Conservation (phyloP, 2,888 invertebrate species). For the Molorchus minor region DNA sequence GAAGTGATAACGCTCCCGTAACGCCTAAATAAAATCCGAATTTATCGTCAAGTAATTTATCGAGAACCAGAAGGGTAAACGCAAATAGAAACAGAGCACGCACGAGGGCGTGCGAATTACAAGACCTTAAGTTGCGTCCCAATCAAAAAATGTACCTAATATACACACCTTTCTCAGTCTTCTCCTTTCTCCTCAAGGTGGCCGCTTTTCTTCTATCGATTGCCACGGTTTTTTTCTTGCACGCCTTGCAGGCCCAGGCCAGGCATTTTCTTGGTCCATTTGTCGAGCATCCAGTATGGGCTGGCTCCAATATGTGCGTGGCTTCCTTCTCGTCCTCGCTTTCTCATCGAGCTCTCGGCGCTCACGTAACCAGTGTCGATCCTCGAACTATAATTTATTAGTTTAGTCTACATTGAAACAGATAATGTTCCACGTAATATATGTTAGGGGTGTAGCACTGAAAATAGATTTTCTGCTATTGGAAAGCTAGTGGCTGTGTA, state of each 20-base stretch:
- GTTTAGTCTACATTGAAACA: too few species aligned
- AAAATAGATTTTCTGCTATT: too few species aligned
- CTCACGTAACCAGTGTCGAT: constrained; percentile 58
- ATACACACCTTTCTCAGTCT: constrained; percentile 85
- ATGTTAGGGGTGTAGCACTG: too few species aligned
- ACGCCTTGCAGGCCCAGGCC: constrained; percentile 97
- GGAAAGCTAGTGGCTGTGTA: too few species aligned
- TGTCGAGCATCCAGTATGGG: constrained; percentile 52
- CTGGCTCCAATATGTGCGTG: constrained; percentile 63
- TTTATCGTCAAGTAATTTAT: not conserved
- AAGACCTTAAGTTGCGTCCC: not conserved
- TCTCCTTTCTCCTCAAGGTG: constrained; percentile 91
- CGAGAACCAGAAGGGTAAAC: not conserved
- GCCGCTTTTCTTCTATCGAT: constrained; percentile 97
- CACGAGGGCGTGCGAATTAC: not conserved
- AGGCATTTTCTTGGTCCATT: constrained; percentile 78
- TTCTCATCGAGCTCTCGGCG: constrained; percentile 57
- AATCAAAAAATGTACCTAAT: not conserved
- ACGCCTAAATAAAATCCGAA: not conserved
- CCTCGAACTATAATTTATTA: constrained; percentile 37
- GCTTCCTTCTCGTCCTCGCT: constrained; percentile 56
- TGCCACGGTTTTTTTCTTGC: constrained; percentile 94
- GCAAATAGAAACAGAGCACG: not conserved
- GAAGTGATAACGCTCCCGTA: too few species aligned
- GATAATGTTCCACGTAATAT: too few species aligned